Evolutionary conservation across 1,140 invertebrate genomes (phyloP).

Genomic region (Glossosoma conforme): DNA sequence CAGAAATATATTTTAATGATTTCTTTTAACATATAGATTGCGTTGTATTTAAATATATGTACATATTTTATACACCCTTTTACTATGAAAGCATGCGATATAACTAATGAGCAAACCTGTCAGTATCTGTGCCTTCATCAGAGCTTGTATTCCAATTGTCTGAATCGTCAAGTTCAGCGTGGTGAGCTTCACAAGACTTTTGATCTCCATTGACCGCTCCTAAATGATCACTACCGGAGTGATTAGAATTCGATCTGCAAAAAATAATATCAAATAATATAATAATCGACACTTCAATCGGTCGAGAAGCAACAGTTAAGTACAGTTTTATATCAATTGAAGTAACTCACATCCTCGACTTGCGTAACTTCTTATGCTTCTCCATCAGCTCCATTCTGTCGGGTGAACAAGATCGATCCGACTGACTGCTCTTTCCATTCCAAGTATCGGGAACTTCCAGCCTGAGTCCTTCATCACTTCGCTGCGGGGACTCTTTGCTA

Average conservation of each 20-base stretch:
- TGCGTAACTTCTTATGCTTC: constrained; percentile 23
- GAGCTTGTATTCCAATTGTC: constrained; percentile 49
- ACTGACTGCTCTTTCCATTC: constrained; percentile 22
- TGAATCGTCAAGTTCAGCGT: constrained; percentile 40
- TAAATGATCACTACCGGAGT: constrained; percentile 39
- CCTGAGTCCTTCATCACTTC: constrained; percentile 13
- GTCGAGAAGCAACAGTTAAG: background rate
- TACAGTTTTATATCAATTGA: too few species aligned
- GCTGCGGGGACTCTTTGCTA: constrained; percentile 19
- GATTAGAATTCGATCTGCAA: constrained; percentile 37
- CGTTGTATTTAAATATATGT: too few species aligned
- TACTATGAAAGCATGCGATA: too few species aligned
- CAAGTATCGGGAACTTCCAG: constrained; percentile 27
- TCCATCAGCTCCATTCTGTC: constrained; percentile 17
- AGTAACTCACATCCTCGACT: constrained; percentile 27
- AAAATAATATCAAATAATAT: background rate
- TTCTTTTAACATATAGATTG: too few species aligned
- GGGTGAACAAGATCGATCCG: constrained; percentile 25
- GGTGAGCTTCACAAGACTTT: constrained; percentile 31
- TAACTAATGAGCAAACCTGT: constrained; percentile 43
- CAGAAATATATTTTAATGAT: too few species aligned
- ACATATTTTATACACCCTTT: too few species aligned
- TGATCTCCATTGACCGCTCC: constrained; percentile 41
- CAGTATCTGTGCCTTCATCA: constrained; percentile 45
- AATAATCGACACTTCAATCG: background rate